Evolutionary conservation across 2,888 invertebrate genomes (phyloP).

Genomic region (Chironomus riparius): DNA sequence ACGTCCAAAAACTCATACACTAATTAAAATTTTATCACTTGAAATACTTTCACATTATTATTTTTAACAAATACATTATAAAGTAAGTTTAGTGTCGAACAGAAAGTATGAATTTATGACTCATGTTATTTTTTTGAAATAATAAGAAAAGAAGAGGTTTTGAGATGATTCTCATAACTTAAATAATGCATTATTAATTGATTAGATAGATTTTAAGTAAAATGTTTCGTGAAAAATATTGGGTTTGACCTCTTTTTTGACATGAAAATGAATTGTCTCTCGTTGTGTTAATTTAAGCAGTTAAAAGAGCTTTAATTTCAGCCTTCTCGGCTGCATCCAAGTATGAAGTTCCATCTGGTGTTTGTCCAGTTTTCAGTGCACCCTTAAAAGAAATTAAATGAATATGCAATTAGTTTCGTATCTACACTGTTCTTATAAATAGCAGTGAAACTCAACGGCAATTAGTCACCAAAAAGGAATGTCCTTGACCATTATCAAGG

Average conservation of each 20-base stretch:
- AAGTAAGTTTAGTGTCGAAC: not conserved
- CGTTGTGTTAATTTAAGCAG: not conserved
- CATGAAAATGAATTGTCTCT: too few species aligned
- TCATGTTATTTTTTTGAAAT: too few species aligned
- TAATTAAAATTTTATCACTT: not conserved
- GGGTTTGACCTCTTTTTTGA: too few species aligned
- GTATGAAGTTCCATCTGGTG: constrained; percentile 82
- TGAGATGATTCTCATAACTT: too few species aligned
- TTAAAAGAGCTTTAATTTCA: constrained; percentile 73
- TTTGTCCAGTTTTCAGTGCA: constrained; percentile 68
- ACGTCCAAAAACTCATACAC: not conserved
- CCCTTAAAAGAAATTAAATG: constrained; percentile 49
- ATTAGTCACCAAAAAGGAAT: too few species aligned
- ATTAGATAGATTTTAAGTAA: too few species aligned
- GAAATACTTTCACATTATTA: not conserved
- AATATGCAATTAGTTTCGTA: constrained; percentile 16
- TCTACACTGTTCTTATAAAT: too few species aligned
- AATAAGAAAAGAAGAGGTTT: too few species aligned
- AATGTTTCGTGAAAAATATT: too few species aligned
- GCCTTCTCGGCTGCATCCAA: constrained; percentile 83
- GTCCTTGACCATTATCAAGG: too few species aligned
- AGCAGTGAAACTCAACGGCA: too few species aligned
- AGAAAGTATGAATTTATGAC: not conserved
- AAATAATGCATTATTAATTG: too few species aligned
- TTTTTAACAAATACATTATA: not conserved